Conservation (phyloP, 1,140 invertebrate species). For the Apolygus lucorum region DNA sequence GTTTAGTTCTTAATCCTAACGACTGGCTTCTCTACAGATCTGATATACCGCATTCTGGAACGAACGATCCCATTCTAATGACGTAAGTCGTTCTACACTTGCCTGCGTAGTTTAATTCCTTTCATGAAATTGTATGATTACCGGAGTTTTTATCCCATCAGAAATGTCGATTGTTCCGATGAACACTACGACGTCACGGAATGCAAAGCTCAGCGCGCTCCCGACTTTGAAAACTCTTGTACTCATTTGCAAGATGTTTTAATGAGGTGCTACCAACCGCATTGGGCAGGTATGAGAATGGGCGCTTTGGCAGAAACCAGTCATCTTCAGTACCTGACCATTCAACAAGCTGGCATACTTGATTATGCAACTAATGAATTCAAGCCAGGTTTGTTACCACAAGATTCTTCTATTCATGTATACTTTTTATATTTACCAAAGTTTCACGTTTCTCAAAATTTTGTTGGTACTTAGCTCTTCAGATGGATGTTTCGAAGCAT, state of each 20-base stretch:
- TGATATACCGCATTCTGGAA: constrained; percentile 68
- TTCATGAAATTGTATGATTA: too few relatives aligned
- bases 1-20: constrained; percentile 80
- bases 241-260: constrained; percentile 79
- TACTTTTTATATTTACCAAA: too few relatives aligned
- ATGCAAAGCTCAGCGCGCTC: constrained; percentile 65
- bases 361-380: constrained; percentile 87
- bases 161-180: constrained; percentile 83
- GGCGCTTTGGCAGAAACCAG: constrained; percentile 77
- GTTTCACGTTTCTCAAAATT: too few relatives aligned
- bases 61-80: constrained; percentile 54
- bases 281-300: constrained; percentile 86
- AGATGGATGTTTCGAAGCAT: constrained; percentile 93
- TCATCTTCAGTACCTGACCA: constrained; percentile 76
- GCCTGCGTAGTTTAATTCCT: background rate
- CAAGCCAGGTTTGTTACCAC: constrained; percentile 55
- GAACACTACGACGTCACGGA: constrained; percentile 86
- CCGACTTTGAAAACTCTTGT: constrained; percentile 83
- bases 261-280: constrained; percentile 75
- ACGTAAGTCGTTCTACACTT: constrained; percentile 22
- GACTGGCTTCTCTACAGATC: constrained; percentile 79
- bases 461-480: too few relatives aligned
- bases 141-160: constrained; percentile 39
- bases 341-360: constrained; percentile 86
- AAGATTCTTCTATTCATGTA: too few relatives aligned